Base-by-base conservation (phyloP, 2,888 invertebrate species). In the Scotopteryx bipunctaria region DNA sequence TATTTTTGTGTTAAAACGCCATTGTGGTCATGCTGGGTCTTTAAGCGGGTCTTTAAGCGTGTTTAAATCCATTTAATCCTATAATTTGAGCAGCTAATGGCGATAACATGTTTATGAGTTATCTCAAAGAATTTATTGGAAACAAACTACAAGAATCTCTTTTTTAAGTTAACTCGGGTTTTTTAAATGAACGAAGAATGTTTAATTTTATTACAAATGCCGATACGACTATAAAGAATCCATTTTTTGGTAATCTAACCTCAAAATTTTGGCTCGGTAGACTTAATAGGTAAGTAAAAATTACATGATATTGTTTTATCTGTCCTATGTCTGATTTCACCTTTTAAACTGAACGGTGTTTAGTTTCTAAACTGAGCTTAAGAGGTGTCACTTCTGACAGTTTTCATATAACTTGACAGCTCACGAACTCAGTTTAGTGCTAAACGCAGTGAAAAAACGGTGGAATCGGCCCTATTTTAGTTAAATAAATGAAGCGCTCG, bases 91-190 rank as follows among this genome's bases (percentile, higher is more conserved):
- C n/a, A 27, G 27, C 27, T 29, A 42, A 14, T 32, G 16, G 4
- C 27, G 45, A 45, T 37, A 29, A 21, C n/a, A 21, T 19, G 29
- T 36, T 36, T 36, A 36, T 45, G 17, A 35, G 23, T 4, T 5
- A 15, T 38, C 15, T 29, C 19, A 16, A 5, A 32, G 25, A 35
- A 37, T 45, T 45, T 37, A 45, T 45, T 45, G 29, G 27, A 17
- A 36, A 37, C 45, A 37, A 29, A 45, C 9, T 19, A 21, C 5
- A 29, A 6, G 36, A 45, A 45, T 45, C 14, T 5, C 4, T 29
- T 1, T 23, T 16, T 9, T 23, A 37, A 37, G 31, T 21, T 31
- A 38, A 35, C 29, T 31, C 14, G 16, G 15, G 32, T 38, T 23
- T 23, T 16, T 6, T 9, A 15, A 23, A 45, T n/a, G 13, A 1